Base-by-base conservation (phyloP, 2,888 invertebrate species). In the Dryobota labecula region DNA sequence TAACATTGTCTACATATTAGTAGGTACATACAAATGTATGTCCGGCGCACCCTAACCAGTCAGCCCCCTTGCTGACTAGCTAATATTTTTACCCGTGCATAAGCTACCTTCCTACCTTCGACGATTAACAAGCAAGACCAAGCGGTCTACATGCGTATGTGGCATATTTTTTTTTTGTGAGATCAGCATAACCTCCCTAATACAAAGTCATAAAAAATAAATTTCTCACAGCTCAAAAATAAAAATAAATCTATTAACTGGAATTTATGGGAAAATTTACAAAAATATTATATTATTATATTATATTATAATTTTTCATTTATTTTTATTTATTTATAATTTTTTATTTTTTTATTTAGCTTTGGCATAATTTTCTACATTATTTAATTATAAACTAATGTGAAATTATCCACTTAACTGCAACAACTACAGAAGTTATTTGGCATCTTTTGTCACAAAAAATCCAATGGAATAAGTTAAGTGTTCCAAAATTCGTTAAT, bases 1-100 rank as follows among this genome's bases (percentile, higher is more conserved):
- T 43, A 2, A 33, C 41, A 30, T 43, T 43, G 20, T 20, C 2
- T 41, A 1, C 0, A 60, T 5, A 20, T 38, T 6, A 15, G 18
- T 27, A 45, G 11, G 24, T 43, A 33, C 18, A 18, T 11, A n/a
- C 11, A 27, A 18, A 62, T 24, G 4, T 24, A 33, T 7, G 36
- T 53, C 20, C 5, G 11, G 27, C 0, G 11, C 18, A 24, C 9
- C 24, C 38, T 24, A 18, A 9, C 2, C 4, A 7, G 15, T 24
- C n/a, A 8, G 4, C 7, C 8, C 4, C 27, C 0, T 18, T 24
- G 20, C 1, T 0, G 1, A 18, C 18, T 30, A 5, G 18, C 2
- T 7, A 7, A 20, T 15, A 41, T 9, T 33, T 49, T 18, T 41
- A 24, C 33, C 1, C 20, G 6, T 20, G 2, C 4, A n/a, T 41